phyloP scores from a whole-genome alignment of 2,888 invertebrate species.

The Perithous albicinctus region DNA sequence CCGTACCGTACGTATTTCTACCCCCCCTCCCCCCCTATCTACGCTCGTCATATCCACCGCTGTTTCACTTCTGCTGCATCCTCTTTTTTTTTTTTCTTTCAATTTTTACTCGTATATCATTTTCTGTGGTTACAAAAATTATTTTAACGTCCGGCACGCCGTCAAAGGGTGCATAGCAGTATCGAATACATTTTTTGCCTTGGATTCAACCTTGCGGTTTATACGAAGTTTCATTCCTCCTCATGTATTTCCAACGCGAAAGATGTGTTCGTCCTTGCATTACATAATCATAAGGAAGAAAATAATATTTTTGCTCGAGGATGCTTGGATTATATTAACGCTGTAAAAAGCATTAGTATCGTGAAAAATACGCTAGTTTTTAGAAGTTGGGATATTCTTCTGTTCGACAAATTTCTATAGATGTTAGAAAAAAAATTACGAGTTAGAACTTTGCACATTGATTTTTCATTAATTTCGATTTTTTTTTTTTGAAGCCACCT shows the following conservation, averaged over 20 bases:
- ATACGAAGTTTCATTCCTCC: constrained; percentile 17
- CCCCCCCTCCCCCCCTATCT: constrained; percentile 12
- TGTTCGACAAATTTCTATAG: too few species aligned
- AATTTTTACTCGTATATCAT: constrained; percentile 79
- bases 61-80: constrained; percentile 29
- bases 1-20: constrained; percentile 70
- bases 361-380: too few species aligned
- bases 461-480: too few species aligned
- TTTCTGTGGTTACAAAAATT: constrained; percentile 81
- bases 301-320: background rate
- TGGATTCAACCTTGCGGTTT: constrained; percentile 30
- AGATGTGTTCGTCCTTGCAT: constrained; percentile 2
- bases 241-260: background rate
- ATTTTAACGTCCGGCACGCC: constrained; percentile 79
- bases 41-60: constrained; percentile 37
- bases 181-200: constrained; percentile 49
- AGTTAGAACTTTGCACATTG: too few species aligned
- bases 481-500: too few species aligned
- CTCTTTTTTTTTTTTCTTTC: constrained; percentile 54
- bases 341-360: too few species aligned
- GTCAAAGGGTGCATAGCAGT: constrained; percentile 68
- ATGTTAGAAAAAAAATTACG: too few species aligned
- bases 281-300: background rate
- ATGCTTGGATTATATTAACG: too few species aligned
- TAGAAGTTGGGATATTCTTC: too few species aligned